Evolutionary conservation across 2,888 invertebrate species (phyloP).

Genomic region (Autographa pulchrina): DNA sequence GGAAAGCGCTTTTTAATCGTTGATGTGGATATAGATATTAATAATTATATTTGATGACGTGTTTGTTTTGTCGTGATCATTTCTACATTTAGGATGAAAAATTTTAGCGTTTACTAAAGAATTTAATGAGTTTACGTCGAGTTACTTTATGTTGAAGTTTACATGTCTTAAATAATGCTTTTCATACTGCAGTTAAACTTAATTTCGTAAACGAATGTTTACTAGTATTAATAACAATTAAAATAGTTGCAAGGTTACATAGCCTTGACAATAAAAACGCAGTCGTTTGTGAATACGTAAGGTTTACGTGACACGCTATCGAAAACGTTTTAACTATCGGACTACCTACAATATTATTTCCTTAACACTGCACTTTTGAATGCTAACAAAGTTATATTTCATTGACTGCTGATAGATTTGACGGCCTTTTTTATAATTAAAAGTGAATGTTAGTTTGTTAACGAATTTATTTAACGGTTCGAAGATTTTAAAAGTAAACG

Average conservation of each 20-base stretch:
- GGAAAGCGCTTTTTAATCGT: constrained; percentile 11
- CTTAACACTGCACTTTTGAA: constrained; percentile 22
- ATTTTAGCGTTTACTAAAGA: background rate
- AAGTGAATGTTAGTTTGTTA: constrained; percentile 43
- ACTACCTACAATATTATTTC: constrained; percentile 22
- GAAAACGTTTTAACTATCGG: constrained; percentile 29
- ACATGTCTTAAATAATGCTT: too few relatives aligned
- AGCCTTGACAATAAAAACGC: constrained; percentile 57
- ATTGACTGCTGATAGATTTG: constrained; percentile 41
- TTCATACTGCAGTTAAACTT: too few relatives aligned
- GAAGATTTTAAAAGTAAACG: constrained; percentile 11
- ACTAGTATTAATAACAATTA: constrained; percentile 35
- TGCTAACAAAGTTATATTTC: constrained; percentile 20
- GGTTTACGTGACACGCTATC: constrained; percentile 37
- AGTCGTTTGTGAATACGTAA: constrained; percentile 37
- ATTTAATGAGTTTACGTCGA: too few relatives aligned
- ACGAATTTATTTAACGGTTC: constrained; percentile 36
- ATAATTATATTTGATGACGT: background rate
- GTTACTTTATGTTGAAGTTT: too few relatives aligned
- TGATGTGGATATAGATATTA: background rate
- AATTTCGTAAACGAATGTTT: constrained; percentile 35
- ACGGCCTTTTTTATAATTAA: constrained; percentile 45
- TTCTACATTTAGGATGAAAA: background rate
- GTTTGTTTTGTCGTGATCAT: too few relatives aligned
- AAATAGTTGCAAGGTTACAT: constrained; percentile 43